Base-by-base conservation (phyloP, 1,140 invertebrate genomes). In the Hestina assimilis region DNA sequence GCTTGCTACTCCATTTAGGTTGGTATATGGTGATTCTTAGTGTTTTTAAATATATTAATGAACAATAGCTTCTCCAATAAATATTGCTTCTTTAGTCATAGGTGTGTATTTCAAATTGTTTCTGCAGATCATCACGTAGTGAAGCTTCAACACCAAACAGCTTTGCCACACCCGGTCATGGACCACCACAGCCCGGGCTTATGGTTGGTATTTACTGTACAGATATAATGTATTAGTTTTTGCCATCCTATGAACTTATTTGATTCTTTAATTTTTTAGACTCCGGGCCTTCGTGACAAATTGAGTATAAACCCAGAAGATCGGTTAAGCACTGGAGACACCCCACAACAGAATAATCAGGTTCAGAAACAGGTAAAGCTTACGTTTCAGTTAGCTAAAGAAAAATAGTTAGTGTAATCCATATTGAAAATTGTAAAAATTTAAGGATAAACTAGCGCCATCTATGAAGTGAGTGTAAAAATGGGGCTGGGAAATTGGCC, bases 251-350 rank as follows among this genome's bases (percentile, higher is more conserved):
- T n/a, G n/a, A n/a, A n/a, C n/a, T n/a, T n/a, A 21, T 11, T 47
- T n/a, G 33, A 12, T 48, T 12, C 17, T 14, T 21, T 46, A 20
- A n/a, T 43, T 20, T 45, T 73, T 1, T 54, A 86, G 75, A 89
- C 86, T 5, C 88, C 88, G 1, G 82, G 85, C 2, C 90, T 99
- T 4, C 90, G 98, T 50, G 98, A 99, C 79, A 98, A 98, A 74
- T 89, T 99, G 4, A 98, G 94, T 69, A 99, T 99, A 40, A 99
- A 99, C 88, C 92, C 95, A 1, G 96, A 97, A 78, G 95, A 97
- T 68, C 91, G 90, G 57, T 63, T 95, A 8, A 93, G 93, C 8
- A 90, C 90, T 0, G 91, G 91, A 0, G 92, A 93, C 59, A 95
- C 93, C 3, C 93, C 94, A 0, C 87, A 91, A 24, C 66, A 90